phyloP scores from a whole-genome alignment of 2,113 vertebrate species.

The Hucho hucho region DNA sequence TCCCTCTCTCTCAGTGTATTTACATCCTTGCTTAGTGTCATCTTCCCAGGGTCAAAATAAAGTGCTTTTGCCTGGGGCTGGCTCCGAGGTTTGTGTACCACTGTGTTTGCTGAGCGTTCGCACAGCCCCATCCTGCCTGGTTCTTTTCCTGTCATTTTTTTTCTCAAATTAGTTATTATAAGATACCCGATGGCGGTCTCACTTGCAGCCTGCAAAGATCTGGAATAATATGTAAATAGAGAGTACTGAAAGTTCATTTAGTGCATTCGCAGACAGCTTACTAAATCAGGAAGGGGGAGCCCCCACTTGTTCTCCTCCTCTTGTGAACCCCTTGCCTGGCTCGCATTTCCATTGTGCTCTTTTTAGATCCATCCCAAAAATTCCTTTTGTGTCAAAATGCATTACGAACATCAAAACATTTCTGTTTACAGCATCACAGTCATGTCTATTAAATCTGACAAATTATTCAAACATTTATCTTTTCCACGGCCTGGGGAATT shows the following conservation, averaged over 20 bases:
- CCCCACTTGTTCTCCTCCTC: background rate
- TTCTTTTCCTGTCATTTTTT: constrained; percentile 14
- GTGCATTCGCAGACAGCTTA: constrained; percentile 27
- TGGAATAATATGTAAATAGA: constrained; percentile 59
- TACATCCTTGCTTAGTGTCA: constrained; percentile 65
- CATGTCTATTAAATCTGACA: constrained; percentile 87
- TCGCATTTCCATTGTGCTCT: constrained; percentile 24
- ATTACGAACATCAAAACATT: constrained; percentile 88
- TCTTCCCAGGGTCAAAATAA: constrained; percentile 60
- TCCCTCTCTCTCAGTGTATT: constrained; percentile 39
- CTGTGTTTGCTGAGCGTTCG: constrained; percentile 55
- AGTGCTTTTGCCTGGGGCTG: constrained; percentile 57
- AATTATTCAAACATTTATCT: constrained; percentile 93
- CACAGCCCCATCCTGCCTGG: background rate
- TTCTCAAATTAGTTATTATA: constrained; percentile 46
- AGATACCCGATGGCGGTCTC: constrained; percentile 45
- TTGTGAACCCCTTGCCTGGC: constrained; percentile 6
- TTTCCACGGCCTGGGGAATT: constrained; percentile 81
- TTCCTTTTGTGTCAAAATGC: constrained; percentile 72
- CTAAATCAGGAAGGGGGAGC: constrained; percentile 13
- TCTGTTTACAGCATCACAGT: constrained; percentile 86
- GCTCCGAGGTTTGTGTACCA: constrained; percentile 58
- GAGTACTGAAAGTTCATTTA: constrained; percentile 43
- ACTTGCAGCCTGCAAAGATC: constrained; percentile 30
- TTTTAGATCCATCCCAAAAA: constrained; percentile 76